Evolutionary conservation across 2,888 invertebrate genomes (phyloP).

Genomic region (Melikaiella ostensackeni): DNA sequence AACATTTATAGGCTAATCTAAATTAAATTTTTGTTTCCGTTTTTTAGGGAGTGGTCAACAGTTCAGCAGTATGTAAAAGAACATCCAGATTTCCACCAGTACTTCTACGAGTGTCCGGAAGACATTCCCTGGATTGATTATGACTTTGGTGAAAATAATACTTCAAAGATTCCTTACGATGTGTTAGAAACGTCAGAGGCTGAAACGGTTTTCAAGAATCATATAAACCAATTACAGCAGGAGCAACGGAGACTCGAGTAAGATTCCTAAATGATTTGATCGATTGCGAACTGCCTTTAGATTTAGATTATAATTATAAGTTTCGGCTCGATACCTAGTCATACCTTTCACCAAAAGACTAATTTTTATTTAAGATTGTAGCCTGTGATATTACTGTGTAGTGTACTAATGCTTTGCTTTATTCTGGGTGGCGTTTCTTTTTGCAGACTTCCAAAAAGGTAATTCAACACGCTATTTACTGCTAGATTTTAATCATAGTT

Average conservation of each 20-base stretch:
- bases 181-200: slow-evolving; percentile 94
- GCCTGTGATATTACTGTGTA: slow-evolving; percentile 51
- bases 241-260: slow-evolving; percentile 95
- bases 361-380: slow-evolving; percentile 41
- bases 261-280: slow-evolving; percentile 75
- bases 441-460: slow-evolving; percentile 81
- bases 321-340: slow-evolving; percentile 25
- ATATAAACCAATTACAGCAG: slow-evolving; percentile 93
- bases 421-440: slow-evolving; percentile 76
- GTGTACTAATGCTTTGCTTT: slow-evolving; percentile 74
- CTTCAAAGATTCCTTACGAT: slow-evolving; percentile 93
- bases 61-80: slow-evolving; percentile 91
- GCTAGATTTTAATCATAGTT: slow-evolving; percentile 47
- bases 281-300: slow-evolving; percentile 5
- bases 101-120: slow-evolving; percentile 92
- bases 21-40: slow-evolving; percentile 44
- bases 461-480: slow-evolving; percentile 60
- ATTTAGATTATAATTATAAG: slow-evolving; percentile 19
- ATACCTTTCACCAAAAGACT: slow-evolving; percentile 15
- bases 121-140: slow-evolving; percentile 88
- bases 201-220: slow-evolving; percentile 94
- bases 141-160: slow-evolving; percentile 83
- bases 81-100: slow-evolving; percentile 95
- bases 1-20: background rate
- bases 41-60: slow-evolving; percentile 90